Conservation (phyloP, 1,140 invertebrate genomes). For the Anthonomus grandis region DNA sequence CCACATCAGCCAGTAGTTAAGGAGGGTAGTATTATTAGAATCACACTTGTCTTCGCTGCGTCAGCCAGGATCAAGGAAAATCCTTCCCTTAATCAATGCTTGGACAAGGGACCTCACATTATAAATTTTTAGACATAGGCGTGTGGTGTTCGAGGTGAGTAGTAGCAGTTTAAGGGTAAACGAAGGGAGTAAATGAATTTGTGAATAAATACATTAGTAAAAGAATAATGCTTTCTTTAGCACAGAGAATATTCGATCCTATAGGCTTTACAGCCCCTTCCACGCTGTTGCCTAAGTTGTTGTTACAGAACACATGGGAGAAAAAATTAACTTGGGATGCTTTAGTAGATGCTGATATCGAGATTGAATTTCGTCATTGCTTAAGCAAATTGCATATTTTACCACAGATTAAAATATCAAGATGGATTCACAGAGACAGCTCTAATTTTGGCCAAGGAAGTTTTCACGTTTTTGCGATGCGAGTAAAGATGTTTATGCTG, state of each 20-base stretch:
- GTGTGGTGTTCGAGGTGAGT: slow-evolving; percentile 40
- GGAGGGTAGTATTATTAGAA: background rate
- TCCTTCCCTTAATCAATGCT: slow-evolving; percentile 33
- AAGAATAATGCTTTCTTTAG: slow-evolving; percentile 9
- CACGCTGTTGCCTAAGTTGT: slow-evolving; percentile 17
- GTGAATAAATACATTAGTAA: slow-evolving; percentile 6
- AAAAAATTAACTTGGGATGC: slow-evolving; percentile 13
- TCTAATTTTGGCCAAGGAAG: too few relatives aligned
- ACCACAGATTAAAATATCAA: too few relatives aligned
- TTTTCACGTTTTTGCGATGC: too few relatives aligned
- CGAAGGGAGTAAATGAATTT: background rate
- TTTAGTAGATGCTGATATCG: slow-evolving; percentile 12
- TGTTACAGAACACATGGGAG: slow-evolving; percentile 10
- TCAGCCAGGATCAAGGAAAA: slow-evolving; percentile 6
- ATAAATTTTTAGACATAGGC: slow-evolving; percentile 40
- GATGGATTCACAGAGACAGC: too few relatives aligned
- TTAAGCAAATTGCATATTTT: too few relatives aligned
- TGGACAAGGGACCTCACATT: slow-evolving; percentile 43
- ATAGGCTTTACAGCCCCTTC: slow-evolving; percentile 5
- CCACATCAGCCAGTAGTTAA: slow-evolving; percentile 30
- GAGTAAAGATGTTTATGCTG: too few relatives aligned
- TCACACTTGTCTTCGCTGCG: background rate
- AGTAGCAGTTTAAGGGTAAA: slow-evolving; percentile 20
- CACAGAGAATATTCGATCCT: slow-evolving; percentile 6
- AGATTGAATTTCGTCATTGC: slow-evolving; percentile 15